Conservation (phyloP, 2,888 invertebrate genomes). For the Molorchus minor region DNA sequence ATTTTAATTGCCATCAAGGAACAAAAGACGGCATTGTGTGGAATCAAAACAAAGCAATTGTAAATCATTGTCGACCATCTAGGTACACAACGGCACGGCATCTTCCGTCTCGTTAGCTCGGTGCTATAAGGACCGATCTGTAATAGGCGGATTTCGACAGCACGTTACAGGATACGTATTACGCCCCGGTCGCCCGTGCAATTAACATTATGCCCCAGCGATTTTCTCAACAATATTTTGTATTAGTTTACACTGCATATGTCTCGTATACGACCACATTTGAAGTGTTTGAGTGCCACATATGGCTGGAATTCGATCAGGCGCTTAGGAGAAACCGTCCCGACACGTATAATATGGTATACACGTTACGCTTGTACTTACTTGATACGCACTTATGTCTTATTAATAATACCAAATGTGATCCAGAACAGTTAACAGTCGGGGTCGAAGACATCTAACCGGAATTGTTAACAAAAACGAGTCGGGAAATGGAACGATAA, state of each 20-base stretch:
- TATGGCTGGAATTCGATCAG: slow-evolving; percentile 25
- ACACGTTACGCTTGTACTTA: too few relatives aligned
- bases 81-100: slow-evolving; percentile 7
- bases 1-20: slow-evolving; percentile 27
- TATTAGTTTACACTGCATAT: not conserved
- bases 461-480: too few relatives aligned
- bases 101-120: slow-evolving; percentile 18
- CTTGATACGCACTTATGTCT: too few relatives aligned
- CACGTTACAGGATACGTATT: too few relatives aligned
- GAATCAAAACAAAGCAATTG: slow-evolving; percentile 33
- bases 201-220: not conserved
- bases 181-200: too few relatives aligned
- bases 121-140: not conserved
- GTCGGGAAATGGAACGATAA: too few relatives aligned
- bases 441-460: too few relatives aligned
- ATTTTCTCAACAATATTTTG: not conserved
- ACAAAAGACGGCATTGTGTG: slow-evolving; percentile 33
- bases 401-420: too few relatives aligned
- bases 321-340: too few relatives aligned
- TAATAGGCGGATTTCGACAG: not conserved
- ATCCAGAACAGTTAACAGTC: too few relatives aligned
- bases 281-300: slow-evolving; percentile 27
- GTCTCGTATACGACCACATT: not conserved
- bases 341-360: too few relatives aligned
- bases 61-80: slow-evolving; percentile 23